Evolutionary conservation across 64 coral and sea anemone genomes (phyloP).

Genomic region (Astreopora myriophthalma): DNA sequence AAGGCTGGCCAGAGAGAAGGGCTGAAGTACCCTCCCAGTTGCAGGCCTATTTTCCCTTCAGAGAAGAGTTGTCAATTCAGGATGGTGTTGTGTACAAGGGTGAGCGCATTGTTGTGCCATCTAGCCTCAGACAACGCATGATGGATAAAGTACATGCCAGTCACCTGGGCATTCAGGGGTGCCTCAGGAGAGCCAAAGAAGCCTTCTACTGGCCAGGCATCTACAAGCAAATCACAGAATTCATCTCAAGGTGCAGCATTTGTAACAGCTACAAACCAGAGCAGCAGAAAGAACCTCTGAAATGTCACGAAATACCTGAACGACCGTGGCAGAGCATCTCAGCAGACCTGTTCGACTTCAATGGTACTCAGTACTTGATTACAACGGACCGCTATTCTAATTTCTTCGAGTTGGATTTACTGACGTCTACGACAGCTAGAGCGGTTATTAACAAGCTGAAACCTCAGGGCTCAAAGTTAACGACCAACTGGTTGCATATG

Average conservation of each 20-base stretch:
- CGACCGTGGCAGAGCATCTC: conserved; percentile 59
- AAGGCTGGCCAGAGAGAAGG: conserved; percentile 52
- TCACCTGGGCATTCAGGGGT: conserved; percentile 63
- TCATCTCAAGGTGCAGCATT: conserved; percentile 26
- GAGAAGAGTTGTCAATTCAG: conserved; percentile 42
- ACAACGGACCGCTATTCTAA: conserved; percentile 8
- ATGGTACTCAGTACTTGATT: conserved; percentile 17
- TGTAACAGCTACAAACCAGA: conserved; percentile 29
- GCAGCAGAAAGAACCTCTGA: conserved; percentile 35
- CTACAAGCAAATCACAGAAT: conserved; percentile 33
- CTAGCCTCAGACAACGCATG: not conserved
- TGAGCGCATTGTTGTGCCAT: conserved; percentile 23
- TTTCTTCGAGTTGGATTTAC: conserved; percentile 34
- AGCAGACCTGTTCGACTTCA: conserved; percentile 37
- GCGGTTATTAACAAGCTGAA: conserved; percentile 36
- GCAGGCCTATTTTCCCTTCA: conserved; percentile 15
- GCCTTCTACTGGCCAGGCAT: conserved; percentile 67
- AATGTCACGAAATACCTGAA: conserved; percentile 12
- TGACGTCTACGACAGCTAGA: not conserved
- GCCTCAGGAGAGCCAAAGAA: conserved; percentile 46
- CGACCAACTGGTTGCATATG: too few species aligned
- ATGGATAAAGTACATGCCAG: conserved; percentile 41
- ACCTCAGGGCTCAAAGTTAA: too few species aligned
- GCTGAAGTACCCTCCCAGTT: not conserved
- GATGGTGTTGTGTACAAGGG: conserved; percentile 38